A percentile compares a stretch with the other conserved stretches of the same genome.
These are phyloP conservation scores for Dasyprocta punctata DNA, from an alignment of 2,113 vertebrate species.

Conservation along the genomic window DNA sequence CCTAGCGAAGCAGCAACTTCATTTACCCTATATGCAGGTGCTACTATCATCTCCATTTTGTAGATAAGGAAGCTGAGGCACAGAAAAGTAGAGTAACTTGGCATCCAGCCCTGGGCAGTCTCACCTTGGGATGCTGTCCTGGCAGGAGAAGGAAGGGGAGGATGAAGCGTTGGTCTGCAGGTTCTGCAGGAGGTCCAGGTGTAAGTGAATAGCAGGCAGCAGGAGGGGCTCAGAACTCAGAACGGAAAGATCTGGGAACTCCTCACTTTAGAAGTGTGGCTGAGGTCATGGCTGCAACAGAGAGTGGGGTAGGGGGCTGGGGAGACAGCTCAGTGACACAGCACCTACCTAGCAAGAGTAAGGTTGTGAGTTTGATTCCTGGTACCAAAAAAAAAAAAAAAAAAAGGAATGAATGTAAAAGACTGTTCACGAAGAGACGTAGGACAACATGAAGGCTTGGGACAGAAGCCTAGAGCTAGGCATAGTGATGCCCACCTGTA, in stretches of 20 bases:
- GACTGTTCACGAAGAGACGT: not conserved
- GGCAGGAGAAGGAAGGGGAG: not conserved
- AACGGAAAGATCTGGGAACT: not conserved
- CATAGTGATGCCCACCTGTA: too few relatives aligned
- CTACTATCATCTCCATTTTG: not conserved
- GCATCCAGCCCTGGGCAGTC: not conserved
- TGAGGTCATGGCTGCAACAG: not conserved
- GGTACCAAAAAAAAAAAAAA: too few relatives aligned
- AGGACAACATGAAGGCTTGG: not conserved
- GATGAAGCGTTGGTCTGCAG: not conserved
- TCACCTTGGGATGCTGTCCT: not conserved
- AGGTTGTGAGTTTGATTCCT: too few relatives aligned
- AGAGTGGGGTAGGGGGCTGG: too few relatives aligned
- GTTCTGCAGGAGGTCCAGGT: not conserved
- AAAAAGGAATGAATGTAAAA: too few relatives aligned
- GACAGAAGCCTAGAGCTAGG: too few relatives aligned
- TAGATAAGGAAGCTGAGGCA: not conserved
- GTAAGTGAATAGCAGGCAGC: not conserved
- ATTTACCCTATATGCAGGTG: not conserved
- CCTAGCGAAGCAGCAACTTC: not conserved
- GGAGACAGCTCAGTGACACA: too few relatives aligned
- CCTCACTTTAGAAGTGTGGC: not conserved
- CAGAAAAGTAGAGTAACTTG: not conserved
- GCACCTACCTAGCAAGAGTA: too few relatives aligned
- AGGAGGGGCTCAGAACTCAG: not conserved